Base-by-base conservation (phyloP, 2,888 invertebrate species). In the Drosophila emarginata region DNA sequence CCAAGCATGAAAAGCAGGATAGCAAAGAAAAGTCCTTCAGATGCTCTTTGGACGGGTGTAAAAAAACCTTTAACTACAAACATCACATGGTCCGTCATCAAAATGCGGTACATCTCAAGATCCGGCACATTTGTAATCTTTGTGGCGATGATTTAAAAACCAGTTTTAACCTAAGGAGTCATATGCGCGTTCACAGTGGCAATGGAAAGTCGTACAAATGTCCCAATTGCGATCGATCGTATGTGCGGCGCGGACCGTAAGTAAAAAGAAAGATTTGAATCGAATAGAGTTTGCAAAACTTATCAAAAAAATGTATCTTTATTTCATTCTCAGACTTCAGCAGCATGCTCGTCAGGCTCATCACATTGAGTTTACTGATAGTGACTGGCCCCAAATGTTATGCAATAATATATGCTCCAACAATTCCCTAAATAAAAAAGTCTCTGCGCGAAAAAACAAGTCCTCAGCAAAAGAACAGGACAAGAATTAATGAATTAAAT, bases 81-180 rank as follows among this genome's bases (percentile, higher is more conserved):
- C 87, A 89, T 72, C 90, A 90, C 61, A 53, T 90, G 51, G 87
- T 83, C 23, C 79, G 89, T 1, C 90, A 90, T 68, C 85, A 78
- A 65, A 88, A 87, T 12, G 78, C 80, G 2, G 63, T 71, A 0
- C 90, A 90, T 61, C 62, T 68, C 7, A 72, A 66, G 4, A 72
- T 70, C 1, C 77, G 76, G 5, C 77, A 77, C 39, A 58, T 62
- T 5, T 90, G 90, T 45, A 57, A 65, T 0, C 52, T 79, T 56
- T 90, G 90, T 56, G 76, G 77, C 1, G 68, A 75, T 4, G 76
- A 79, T 57, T 63, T 89, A 64, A 18, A 72, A 2, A 79, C 79
- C 4, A 68, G 74, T 32, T 62, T 68, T 7, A 76, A 78, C 61
- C 45, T 90, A 6, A 78, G 79, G 15, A 62, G 70, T 21, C 90